phyloP scores from a whole-genome alignment of 2,113 vertebrate species.

The Trinectes maculatus region DNA sequence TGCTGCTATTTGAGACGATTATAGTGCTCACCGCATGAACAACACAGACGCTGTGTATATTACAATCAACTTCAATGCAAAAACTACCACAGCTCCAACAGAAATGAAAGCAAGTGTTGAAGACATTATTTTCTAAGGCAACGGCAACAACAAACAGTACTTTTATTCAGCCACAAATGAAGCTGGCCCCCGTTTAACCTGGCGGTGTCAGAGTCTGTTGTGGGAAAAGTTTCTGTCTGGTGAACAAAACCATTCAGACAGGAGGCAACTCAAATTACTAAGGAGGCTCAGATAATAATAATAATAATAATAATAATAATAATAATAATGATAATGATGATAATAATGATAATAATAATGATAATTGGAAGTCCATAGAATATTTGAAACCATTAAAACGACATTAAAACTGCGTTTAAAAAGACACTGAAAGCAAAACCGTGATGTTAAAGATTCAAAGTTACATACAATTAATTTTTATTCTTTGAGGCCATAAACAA shows the following conservation, averaged over 20 bases:
- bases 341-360: too few species aligned
- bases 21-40: not conserved
- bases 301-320: too few species aligned
- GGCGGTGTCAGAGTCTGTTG: not conserved
- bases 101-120: not conserved
- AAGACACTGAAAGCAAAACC: not conserved
- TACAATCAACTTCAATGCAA: not conserved
- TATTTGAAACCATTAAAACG: not conserved
- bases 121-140: not conserved
- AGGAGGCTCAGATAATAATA: too few species aligned
- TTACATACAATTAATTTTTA: not conserved
- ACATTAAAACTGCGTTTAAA: not conserved
- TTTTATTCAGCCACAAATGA: not conserved
- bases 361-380: too few species aligned
- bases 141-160: not conserved
- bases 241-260: not conserved
- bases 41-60: not conserved
- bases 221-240: not conserved
- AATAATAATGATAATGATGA: too few species aligned
- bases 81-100: not conserved
- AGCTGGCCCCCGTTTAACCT: not conserved
- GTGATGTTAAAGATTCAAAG: not conserved
- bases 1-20: not conserved
- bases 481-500: not conserved
- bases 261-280: not conserved